A percentile compares a stretch with the other conserved stretches of the same genome.
Evolutionary conservation across 2,888 invertebrate species (phyloP).

Genomic region (Drosophila mimica): DNA sequence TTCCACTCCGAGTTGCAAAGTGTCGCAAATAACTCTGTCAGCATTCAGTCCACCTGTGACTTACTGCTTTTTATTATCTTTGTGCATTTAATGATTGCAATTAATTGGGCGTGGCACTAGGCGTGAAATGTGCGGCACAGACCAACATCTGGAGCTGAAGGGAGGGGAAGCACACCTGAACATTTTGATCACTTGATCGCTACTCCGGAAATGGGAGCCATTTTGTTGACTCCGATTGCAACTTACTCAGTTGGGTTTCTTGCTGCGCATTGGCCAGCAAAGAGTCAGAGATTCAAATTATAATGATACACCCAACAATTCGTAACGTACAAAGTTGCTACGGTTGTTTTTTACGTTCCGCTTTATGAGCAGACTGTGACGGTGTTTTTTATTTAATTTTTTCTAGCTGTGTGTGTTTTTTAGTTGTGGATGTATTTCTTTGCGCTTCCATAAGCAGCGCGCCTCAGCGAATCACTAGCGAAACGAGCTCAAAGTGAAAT

Average conservation of each 20-base stretch:
- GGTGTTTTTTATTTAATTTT: conserved; percentile 12
- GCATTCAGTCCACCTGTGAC: not conserved
- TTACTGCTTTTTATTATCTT: conserved; percentile 37
- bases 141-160: conserved; percentile 28
- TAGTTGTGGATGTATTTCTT: conserved; percentile 72
- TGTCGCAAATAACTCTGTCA: conserved; percentile 48
- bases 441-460: conserved; percentile 76
- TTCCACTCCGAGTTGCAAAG: conserved; percentile 27
- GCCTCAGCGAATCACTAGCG: conserved; percentile 58
- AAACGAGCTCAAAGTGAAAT: conserved; percentile 48
- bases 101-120: conserved; percentile 41
- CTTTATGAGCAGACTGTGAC: conserved; percentile 55
- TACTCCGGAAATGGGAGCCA: conserved; percentile 58
- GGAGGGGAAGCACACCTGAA: conserved; percentile 13
- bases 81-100: conserved; percentile 45
- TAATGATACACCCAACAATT: conserved; percentile 42
- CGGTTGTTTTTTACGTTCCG: conserved; percentile 52
- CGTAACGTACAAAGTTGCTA: conserved; percentile 18
- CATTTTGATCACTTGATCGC: conserved; percentile 38
- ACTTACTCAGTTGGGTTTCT: conserved; percentile 44
- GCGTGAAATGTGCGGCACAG: conserved; percentile 67
- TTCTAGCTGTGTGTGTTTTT: conserved; percentile 12
- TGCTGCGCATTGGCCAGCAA: conserved; percentile 63
- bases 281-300: conserved; percentile 30
- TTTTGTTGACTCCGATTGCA: conserved; percentile 37